Evolutionary conservation across 2,113 vertebrate species (phyloP).

Genomic region (Crotalus viridis): DNA sequence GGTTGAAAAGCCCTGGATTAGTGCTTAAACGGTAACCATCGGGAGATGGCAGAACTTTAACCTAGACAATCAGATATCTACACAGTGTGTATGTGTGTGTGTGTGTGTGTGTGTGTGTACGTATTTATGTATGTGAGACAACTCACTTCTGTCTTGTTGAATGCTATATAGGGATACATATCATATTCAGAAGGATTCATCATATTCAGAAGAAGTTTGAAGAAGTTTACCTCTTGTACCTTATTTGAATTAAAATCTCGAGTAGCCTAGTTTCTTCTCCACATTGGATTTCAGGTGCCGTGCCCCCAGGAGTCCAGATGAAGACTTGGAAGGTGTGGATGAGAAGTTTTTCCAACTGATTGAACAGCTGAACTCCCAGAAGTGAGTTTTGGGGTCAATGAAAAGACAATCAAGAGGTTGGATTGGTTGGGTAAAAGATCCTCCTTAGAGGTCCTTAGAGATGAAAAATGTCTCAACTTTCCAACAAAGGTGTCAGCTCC

Average conservation of each 20-base stretch:
- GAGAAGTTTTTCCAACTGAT: conserved; percentile 71
- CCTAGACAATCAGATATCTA: not conserved
- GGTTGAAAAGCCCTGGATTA: not conserved
- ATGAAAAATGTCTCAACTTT: not conserved
- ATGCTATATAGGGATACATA: not conserved
- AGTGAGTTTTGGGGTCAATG: conserved; percentile 44
- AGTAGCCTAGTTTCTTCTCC: not conserved
- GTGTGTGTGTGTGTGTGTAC: not conserved
- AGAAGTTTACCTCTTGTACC: not conserved
- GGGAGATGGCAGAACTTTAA: not conserved
- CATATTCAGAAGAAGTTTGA: not conserved
- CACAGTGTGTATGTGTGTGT: not conserved
- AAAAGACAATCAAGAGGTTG: not conserved
- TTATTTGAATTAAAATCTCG: not conserved
- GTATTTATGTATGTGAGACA: not conserved
- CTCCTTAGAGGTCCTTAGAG: not conserved
- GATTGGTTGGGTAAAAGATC: not conserved
- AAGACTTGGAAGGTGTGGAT: conserved; percentile 63
- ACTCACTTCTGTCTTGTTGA: not conserved
- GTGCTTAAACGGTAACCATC: not conserved
- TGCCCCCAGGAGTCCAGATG: conserved; percentile 56
- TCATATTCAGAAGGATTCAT: not conserved
- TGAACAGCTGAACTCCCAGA: conserved; percentile 70
- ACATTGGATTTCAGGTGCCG: conserved; percentile 54
- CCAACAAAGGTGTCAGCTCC: not conserved